Base-by-base conservation (phyloP, 2,888 invertebrate genomes). In the Camptogramma bilineatum region DNA sequence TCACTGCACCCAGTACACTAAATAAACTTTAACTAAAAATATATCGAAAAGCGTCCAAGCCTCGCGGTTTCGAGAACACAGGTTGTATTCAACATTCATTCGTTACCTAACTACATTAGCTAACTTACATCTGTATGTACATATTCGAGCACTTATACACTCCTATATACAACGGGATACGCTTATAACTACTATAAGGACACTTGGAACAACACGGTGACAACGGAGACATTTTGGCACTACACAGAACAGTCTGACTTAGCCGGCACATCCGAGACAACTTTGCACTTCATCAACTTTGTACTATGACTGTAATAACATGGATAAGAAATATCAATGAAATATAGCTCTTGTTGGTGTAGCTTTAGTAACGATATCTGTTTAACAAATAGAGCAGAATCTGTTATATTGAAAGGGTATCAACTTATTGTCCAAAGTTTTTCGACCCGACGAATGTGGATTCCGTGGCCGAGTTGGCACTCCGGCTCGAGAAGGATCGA, bases 161-260 rank as follows among this genome's bases (percentile, higher is more conserved):
- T 72, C 65, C 66, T 79, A 76, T 76, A 73, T 77, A 78, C 79
- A 80, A 70, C 70, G 77, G 81, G 79, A 74, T 82, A 79, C 76
- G 57, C 81, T 82, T 85, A 83, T 68, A 82, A 75, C 87, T 87
- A 87, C 81, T 77, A 83, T 92, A 92, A 92, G 92, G 91, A 85
- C 92, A 92, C 92, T 91, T 92, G 86, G 85, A 81, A 80, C 79
- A 76, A 79, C 64, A 64, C 65, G 62, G 76, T 70, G 74, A 76
- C 71, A 72, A 75, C 74, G 80, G 81, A 80, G 74, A 69, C 63
- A 65, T 75, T 72, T 72, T 75, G 75, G 73, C 75, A 75, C 77
- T 71, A 70, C 66, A 73, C 72, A 63, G 66, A 64, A 65, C 69
- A 62, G 68, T 70, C 64, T 65, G 70, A 66, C 70, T 66, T 59